Evolutionary conservation across 2,113 vertebrate genomes (phyloP), one percentile per base, ranked within the genome.

Genomic region (Bambusicola thoracicus): DNA sequence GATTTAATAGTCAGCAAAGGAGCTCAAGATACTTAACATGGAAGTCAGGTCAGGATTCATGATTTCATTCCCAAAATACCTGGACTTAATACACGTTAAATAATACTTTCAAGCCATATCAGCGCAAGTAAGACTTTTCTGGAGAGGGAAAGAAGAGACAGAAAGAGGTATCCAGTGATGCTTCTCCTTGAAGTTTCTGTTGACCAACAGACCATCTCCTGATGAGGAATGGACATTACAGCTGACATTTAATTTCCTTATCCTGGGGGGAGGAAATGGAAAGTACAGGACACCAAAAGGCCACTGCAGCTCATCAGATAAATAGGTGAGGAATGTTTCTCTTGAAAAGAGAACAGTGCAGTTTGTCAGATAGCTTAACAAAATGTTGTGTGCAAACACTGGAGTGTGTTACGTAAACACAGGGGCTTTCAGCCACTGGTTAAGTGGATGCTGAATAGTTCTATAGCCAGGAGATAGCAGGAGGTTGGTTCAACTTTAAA

Each of bases 341-440:
- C 46, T 56, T 79, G 8, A 5, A 58, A 36, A 61, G 25, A 25
- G 59, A 84, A 2, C 30, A n/a, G 40, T 30, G 8, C 22, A 12
- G 8, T 63, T 56, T n/a, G 13, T 59, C 24, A 38, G 25, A 4
- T 65, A 8, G 32, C 40, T 74, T 62, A 55, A 10, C 32, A 13
- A 38, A 68, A 51, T n/a, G 36, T 49, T 67, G 41, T 0, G 0
- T 43, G 43, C 46, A 59, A 13, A 27, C 29, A 1, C 11, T 13
- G 29, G 24, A 18, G 12, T 8, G n/a, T 24, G 18, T 24, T 5
- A 84, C 36, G 40, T 8, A 43, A 90, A 36, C 22, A 3, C 0
- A 29, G 13, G 14, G 44, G 40, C 12, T 25, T 5, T 48, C 59
- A 48, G 41, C 25, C 67, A 21, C 32, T 38, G 14, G 25, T 40